Evolutionary conservation across 2,888 invertebrate species (phyloP), one percentile per base, ranked within the genome.

Genomic region (Doris montereyensis): DNA sequence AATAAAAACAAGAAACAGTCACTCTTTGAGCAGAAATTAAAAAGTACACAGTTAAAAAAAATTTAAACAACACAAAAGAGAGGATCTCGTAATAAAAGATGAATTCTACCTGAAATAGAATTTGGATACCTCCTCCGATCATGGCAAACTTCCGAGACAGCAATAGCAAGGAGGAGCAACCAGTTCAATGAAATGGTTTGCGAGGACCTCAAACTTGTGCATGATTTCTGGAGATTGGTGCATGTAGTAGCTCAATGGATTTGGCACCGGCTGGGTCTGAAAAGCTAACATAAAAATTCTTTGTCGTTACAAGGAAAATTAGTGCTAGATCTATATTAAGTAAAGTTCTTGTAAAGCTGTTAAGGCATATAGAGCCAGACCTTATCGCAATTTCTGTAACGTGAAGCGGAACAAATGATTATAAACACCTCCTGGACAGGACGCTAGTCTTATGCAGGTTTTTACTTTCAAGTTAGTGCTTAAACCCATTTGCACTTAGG

Each of bases 191-290:
- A 92, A 87, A 83, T 92, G 92, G 82, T 92, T 92, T 67, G 85
- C 84, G 58, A 90, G 73, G 1, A 90, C 91, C 82, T 92, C 92
- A 85, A 91, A 86, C 83, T 89, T 89, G 86, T 92, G 92, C 71
- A 90, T 86, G 32, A 83, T 13, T 60, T 87, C 87, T 8, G 92
- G 92, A 8, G 86, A 85, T 81, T 91, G 90, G 81, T 92, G 92
- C 86, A 92, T 86, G 84, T 88, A 92, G 84, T 90, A 92, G 30
- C 91, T 86, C 57, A 91, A 82, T 5, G 92, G 92, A 84, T 92
- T 92, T 8, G 92, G 92, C 3, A 92, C 91, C 60, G 92, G 92
- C 83, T 92, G 92, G 0, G 92, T 92, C 91, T 91, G 84, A 65
- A 85, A 81, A 73, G 71, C 26, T 76, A 65, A 17, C 71, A 67